Base-by-base conservation (phyloP, 1,140 invertebrate species). In the Hylaeus volcanicus region DNA sequence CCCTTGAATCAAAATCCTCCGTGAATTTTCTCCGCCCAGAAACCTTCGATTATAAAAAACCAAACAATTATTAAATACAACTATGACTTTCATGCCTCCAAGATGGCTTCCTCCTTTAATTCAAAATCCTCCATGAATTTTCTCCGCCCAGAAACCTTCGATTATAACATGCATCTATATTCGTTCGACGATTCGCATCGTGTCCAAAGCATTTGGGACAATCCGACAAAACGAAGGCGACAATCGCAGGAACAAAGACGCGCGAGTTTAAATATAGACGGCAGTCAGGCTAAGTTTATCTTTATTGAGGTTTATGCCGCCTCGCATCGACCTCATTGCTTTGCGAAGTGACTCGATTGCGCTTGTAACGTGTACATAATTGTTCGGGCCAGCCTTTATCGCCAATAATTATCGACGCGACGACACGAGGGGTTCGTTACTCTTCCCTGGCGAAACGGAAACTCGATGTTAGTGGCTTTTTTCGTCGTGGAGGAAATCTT, bases 241-340 rank as follows among this genome's bases (percentile, higher is more conserved):
- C 71, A 84, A 84, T 84, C 79, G 84, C 60, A 37, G 72, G 79
- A 81, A 82, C 85, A 87, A 82, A 82, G 84, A 79, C 72, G 78
- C 65, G 77, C 69, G 58, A 71, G 83, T 87, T 88, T 89, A 90
- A 91, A 91, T 90, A 90, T 91, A 91, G 89, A 86, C 82, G 41
- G 72, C 76, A 80, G 85, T 82, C 79, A 86, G 80, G 86, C 86
- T 88, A 81, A 89, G 85, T 90, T 91, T 88, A 89, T 91, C 89
- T 90, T 89, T 89, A 91, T 91, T 87, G 89, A 89, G 82, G 87
- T 89, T 90, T 88, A 90, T 86, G 84, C 76, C 65, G 83, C 76
- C 88, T 88, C 81, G 84, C 83, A 84, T 86, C 87, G 78, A 82
- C 73, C 74, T 84, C 86, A 80, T 83, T 78, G 83, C 81, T 70